Conservation (phyloP, 2,888 invertebrate genomes). For the Platynereis dumerilii region DNA sequence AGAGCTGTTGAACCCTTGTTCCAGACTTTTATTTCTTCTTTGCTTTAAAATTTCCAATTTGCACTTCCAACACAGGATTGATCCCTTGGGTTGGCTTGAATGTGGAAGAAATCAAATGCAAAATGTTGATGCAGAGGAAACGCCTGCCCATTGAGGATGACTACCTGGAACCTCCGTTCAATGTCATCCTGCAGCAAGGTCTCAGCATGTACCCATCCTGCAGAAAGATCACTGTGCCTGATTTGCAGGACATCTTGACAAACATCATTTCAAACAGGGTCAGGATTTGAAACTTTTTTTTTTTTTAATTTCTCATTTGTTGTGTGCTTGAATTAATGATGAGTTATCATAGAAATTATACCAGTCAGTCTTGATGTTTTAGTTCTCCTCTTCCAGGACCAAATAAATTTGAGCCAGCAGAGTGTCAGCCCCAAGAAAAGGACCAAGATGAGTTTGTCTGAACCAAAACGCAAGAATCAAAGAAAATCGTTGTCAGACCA, state of each 20-base stretch:
- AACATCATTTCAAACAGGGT: not conserved
- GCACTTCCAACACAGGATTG: not conserved
- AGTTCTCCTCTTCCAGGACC: no score
- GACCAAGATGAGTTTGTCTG: no score
- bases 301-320: no score
- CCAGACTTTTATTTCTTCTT: not conserved
- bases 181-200: not conserved
- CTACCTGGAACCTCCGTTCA: not conserved
- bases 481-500: no score
- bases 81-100: constrained; percentile 1
- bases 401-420: no score
- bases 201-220: not conserved
- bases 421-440: no score
- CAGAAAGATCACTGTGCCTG: not conserved
- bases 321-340: no score
- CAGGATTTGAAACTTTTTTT: not conserved
- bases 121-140: not conserved
- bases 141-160: not conserved
- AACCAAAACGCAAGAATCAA: no score
- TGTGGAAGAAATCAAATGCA: not conserved
- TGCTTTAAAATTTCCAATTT: not conserved
- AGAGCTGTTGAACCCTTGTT: not conserved
- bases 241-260: not conserved
- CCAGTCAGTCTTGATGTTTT: no score
- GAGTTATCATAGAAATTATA: no score